Evolutionary conservation across 2,888 invertebrate genomes (phyloP).

Genomic region (Priapulus caudatus): DNA sequence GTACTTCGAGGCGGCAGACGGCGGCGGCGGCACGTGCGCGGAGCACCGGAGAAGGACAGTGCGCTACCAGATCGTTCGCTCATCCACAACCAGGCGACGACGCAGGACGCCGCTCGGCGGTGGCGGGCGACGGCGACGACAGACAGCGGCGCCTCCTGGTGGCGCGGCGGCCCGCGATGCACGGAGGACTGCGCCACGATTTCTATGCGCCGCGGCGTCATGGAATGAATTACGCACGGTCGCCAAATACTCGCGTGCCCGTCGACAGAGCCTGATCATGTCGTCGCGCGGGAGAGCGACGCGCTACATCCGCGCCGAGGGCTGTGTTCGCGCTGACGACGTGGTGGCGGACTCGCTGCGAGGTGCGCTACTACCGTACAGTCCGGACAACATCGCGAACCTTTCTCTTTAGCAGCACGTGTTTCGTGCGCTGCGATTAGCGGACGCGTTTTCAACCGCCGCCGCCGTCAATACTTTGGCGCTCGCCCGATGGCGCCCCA

Average conservation of each 20-base stretch:
- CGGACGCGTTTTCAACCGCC: not conserved
- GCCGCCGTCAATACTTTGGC: not conserved
- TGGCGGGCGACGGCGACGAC: not conserved
- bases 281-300: constrained; percentile 76
- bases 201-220: constrained; percentile 89
- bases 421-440: constrained; percentile 60
- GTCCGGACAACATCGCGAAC: constrained; percentile 50
- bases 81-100: not conserved
- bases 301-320: constrained; percentile 71
- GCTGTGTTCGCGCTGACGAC: constrained; percentile 62
- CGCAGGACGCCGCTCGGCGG: not conserved
- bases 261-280: constrained; percentile 78
- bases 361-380: constrained; percentile 74
- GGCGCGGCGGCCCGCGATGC: not conserved
- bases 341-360: constrained; percentile 84
- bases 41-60: not conserved
- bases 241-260: constrained; percentile 70
- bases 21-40: too few species aligned
- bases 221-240: constrained; percentile 98
- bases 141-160: not conserved
- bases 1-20: not conserved
- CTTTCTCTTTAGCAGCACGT: constrained; percentile 72
- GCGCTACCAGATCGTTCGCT: constrained; percentile 6
- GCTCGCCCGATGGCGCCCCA: not conserved
- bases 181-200: constrained; percentile 50